Conservation (phyloP, 2,888 invertebrate genomes). For the Rutpela maculata region DNA sequence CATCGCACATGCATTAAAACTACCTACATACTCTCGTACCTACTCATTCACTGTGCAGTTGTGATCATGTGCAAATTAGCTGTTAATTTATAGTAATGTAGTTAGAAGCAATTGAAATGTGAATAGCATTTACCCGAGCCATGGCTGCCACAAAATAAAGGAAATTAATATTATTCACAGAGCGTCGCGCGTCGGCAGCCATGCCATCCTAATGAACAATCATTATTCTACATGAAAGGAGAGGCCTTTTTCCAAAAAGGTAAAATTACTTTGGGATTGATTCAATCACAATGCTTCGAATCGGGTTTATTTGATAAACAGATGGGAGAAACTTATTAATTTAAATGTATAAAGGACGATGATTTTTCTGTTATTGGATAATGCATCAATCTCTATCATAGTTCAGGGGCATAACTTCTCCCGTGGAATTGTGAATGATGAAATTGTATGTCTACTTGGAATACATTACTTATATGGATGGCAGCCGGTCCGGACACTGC, state of each 20-base stretch:
- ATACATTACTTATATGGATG: too few relatives aligned
- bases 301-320: conserved; percentile 8
- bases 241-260: conserved; percentile 9
- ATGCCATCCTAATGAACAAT: conserved; percentile 14
- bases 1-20: conserved; percentile 23
- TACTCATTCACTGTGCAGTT: conserved; percentile 5
- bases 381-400: too few relatives aligned
- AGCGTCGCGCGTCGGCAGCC: conserved; percentile 7
- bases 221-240: conserved; percentile 15
- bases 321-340: neutral
- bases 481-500: too few relatives aligned
- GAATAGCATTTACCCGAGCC: conserved; percentile 9
- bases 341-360: neutral
- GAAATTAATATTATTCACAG: conserved; percentile 16
- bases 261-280: conserved; percentile 6
- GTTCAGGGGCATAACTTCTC: too few relatives aligned
- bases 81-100: conserved; percentile 33
- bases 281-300: neutral
- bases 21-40: neutral
- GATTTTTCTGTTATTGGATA: neutral
- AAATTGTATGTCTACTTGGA: too few relatives aligned
- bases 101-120: conserved; percentile 25
- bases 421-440: too few relatives aligned
- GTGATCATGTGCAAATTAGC: conserved; percentile 28
- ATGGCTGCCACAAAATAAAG: conserved; percentile 10